Percentiles rank a stretch among this genome's conserved stretches.
phyloP scores from a whole-genome alignment of 2,888 invertebrate species.

The Isotomurus palustris region DNA sequence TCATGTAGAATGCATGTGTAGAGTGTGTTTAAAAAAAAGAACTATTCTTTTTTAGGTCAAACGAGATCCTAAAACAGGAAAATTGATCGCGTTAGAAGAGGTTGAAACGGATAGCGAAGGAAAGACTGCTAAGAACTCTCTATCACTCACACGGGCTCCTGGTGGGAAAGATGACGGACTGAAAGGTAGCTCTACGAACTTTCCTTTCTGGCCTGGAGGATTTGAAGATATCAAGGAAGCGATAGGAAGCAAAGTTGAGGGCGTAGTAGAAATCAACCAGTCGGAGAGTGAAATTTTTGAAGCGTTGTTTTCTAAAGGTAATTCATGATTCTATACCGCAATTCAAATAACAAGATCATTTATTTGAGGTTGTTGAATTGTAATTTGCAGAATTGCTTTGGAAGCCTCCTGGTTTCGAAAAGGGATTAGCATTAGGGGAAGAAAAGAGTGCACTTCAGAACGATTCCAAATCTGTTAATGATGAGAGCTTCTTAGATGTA shows the following conservation, averaged over 20 bases:
- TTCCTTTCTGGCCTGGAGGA: constrained; percentile 84
- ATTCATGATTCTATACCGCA: background rate
- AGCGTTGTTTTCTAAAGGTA: constrained; percentile 49
- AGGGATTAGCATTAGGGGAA: constrained; percentile 48
- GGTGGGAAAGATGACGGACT: constrained; percentile 65
- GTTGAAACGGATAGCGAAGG: constrained; percentile 58
- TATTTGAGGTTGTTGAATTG: background rate
- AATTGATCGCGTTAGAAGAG: constrained; percentile 66
- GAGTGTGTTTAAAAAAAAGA: background rate
- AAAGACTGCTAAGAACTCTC: constrained; percentile 65
- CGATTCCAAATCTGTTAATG: constrained; percentile 56
- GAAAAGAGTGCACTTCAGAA: constrained; percentile 45
- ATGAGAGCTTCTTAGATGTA: too few relatives aligned
- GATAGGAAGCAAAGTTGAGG: constrained; percentile 6
- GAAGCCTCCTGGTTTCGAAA: constrained; percentile 64
- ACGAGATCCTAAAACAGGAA: constrained; percentile 70
- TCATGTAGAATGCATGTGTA: background rate
- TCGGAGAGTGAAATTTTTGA: constrained; percentile 32
- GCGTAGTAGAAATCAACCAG: constrained; percentile 17
- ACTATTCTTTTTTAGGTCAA: constrained; percentile 60
- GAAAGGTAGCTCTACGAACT: constrained; percentile 71
- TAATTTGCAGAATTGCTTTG: constrained; percentile 58
- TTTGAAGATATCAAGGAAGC: constrained; percentile 55
- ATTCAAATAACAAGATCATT: background rate
- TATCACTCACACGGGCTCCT: constrained; percentile 75